phyloP scores from a whole-genome alignment of 2,113 vertebrate genomes.

The Peromyscus polionotus region DNA sequence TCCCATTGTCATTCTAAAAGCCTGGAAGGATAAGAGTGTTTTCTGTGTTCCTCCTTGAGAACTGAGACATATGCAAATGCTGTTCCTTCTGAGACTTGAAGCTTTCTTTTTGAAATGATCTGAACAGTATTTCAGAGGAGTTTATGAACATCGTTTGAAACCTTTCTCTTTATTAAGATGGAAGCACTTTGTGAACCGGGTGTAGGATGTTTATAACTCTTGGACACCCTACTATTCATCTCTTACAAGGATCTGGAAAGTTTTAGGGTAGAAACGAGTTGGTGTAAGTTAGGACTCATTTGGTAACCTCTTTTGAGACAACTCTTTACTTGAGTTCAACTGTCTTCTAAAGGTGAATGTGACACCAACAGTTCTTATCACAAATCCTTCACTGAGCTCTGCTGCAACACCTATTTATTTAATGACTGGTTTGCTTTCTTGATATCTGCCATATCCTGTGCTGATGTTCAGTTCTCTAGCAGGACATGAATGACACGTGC shows the following conservation, averaged over 20 bases:
- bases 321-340: not conserved
- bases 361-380: not conserved
- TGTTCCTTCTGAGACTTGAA: slow-evolving; percentile 22
- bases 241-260: not conserved
- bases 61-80: slow-evolving; percentile 42
- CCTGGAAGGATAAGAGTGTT: not conserved
- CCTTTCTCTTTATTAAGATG: not conserved
- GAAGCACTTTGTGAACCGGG: not conserved
- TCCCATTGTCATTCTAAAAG: not conserved
- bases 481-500: not conserved
- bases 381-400: not conserved
- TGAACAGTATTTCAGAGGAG: not conserved
- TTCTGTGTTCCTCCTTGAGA: slow-evolving; percentile 42
- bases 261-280: not conserved
- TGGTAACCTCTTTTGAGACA: not conserved
- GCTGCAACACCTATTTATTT: not conserved
- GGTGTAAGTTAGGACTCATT: not conserved
- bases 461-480: not conserved
- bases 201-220: not conserved
- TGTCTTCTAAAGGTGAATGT: not conserved
- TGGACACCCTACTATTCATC: not conserved
- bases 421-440: not conserved
- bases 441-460: not conserved
- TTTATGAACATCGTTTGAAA: not conserved
- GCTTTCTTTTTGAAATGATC: slow-evolving; percentile 4